phyloP scores from a whole-genome alignment of 2,113 vertebrate genomes.

The Oreochromis niloticus region DNA sequence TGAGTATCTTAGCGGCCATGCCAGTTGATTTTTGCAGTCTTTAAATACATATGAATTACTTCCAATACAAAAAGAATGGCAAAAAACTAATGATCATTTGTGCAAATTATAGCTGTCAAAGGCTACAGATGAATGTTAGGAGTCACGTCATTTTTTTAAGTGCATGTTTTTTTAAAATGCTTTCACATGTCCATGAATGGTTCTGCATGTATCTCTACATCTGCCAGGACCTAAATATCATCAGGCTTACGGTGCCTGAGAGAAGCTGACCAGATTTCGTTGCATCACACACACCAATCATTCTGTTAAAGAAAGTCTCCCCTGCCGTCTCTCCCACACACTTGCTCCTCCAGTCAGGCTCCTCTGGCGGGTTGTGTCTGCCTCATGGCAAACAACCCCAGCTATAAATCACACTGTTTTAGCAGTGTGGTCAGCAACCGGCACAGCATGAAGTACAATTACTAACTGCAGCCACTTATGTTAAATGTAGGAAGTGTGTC shows the following conservation, averaged over 20 bases:
- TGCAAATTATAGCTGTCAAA: background rate
- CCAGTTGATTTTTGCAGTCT: background rate
- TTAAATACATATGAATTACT: background rate
- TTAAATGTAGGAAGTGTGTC: background rate
- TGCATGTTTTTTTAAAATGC: background rate
- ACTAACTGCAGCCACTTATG: slow-evolving; percentile 2
- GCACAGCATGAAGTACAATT: background rate
- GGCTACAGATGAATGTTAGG: background rate
- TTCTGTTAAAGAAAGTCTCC: background rate
- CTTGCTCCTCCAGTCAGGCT: background rate
- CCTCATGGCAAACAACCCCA: slow-evolving; percentile 3
- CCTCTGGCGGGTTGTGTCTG: slow-evolving; percentile 3
- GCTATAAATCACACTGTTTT: slow-evolving; percentile 25
- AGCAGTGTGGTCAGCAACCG: background rate
- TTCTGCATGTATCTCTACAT: background rate
- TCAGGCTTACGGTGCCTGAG: background rate
- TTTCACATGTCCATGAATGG: background rate
- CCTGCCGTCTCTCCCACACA: slow-evolving; percentile 9
- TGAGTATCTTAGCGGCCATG: background rate
- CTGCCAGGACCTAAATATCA: background rate
- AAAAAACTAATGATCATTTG: background rate
- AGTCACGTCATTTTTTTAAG: background rate
- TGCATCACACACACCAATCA: slow-evolving; percentile 9
- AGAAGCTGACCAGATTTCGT: background rate
- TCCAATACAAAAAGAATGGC: background rate